Conservation (phyloP, 2,888 invertebrate species). For the Alcis repandata region DNA sequence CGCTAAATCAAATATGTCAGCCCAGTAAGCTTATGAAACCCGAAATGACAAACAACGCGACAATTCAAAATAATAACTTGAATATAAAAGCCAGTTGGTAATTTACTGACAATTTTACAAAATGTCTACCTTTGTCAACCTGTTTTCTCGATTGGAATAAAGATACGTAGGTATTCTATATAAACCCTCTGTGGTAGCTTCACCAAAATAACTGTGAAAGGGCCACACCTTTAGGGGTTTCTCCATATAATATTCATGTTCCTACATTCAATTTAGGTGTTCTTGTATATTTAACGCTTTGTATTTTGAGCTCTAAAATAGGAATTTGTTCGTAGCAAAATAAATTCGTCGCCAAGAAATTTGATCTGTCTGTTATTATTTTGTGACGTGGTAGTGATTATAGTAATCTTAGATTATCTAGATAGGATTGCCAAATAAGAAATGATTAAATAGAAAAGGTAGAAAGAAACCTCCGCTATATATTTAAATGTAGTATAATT, state of each 20-base stretch:
- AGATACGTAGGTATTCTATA: slow-evolving; percentile 4
- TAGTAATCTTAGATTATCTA: slow-evolving; percentile 28
- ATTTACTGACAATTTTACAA: slow-evolving; percentile 36
- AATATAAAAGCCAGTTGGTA: slow-evolving; percentile 31
- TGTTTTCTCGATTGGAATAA: slow-evolving; percentile 6
- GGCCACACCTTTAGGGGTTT: too few relatives aligned
- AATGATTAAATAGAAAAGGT: too few relatives aligned
- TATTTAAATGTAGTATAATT: too few relatives aligned
- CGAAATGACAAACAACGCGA: slow-evolving; percentile 34
- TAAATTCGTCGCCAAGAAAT: background rate
- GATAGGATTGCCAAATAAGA: slow-evolving; percentile 30
- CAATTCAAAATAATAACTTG: slow-evolving; percentile 39
- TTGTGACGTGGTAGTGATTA: slow-evolving; percentile 39
- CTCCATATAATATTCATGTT: slow-evolving; percentile 2
- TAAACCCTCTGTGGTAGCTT: slow-evolving; percentile 1
- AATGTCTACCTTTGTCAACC: slow-evolving; percentile 46
- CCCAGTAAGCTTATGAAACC: slow-evolving; percentile 21
- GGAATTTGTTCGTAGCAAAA: background rate
- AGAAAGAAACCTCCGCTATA: too few relatives aligned
- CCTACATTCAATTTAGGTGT: background rate
- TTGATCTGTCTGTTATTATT: slow-evolving; percentile 13
- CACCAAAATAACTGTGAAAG: slow-evolving; percentile 7
- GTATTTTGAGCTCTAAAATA: background rate
- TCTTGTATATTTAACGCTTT: background rate
- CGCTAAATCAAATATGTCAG: slow-evolving; percentile 27